These are phyloP conservation scores for Meriones unguiculatus DNA, from an alignment of 2,113 vertebrate species.

Conservation along the genomic window DNA sequence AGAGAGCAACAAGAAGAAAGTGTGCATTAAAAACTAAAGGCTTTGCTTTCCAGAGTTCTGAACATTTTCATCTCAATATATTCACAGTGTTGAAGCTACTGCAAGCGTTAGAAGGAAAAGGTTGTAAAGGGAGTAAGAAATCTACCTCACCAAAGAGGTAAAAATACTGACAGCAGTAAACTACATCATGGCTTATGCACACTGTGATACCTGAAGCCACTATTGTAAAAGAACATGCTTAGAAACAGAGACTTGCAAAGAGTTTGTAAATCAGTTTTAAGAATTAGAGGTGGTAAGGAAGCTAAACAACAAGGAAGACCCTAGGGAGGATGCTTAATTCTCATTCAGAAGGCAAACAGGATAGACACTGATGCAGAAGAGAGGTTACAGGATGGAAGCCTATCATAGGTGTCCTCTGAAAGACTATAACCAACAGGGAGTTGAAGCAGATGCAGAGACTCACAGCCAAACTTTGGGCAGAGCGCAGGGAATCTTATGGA, in stretches of 20 bases:
- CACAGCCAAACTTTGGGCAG: no score
- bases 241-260: not conserved
- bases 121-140: not conserved
- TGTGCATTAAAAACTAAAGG: not conserved
- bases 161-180: not conserved
- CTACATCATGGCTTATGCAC: not conserved
- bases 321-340: no score
- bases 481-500: no score
- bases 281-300: not conserved
- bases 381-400: no score
- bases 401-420: no score
- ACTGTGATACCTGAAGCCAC: not conserved
- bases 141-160: not conserved
- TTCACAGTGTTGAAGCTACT: not conserved
- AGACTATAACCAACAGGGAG: no score
- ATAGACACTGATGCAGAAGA: no score
- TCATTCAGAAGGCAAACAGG: no score
- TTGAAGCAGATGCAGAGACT: no score
- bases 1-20: not conserved
- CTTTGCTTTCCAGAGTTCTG: not conserved
- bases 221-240: not conserved
- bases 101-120: not conserved
- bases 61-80: not conserved
- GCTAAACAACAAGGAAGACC: no score
- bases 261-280: not conserved